These are phyloP conservation scores for Pristionchus japonicus DNA, from an alignment of 2,888 invertebrate species.

Conservation along the genomic window DNA sequence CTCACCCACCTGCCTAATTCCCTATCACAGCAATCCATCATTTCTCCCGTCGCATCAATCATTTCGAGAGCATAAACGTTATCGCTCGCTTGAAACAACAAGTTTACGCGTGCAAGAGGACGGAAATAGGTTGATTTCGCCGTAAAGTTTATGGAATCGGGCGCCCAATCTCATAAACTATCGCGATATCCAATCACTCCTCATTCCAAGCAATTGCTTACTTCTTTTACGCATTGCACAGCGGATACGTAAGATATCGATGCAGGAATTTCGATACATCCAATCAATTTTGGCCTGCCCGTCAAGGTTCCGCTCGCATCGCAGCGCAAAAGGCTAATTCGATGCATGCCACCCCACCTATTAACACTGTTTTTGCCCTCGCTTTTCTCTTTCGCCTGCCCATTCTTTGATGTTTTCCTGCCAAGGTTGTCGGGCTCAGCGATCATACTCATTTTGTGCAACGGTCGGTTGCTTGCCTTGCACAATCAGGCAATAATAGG, in stretches of 20 bases:
- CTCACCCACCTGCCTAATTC: not conserved
- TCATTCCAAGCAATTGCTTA: too few species aligned
- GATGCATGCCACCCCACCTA: not conserved
- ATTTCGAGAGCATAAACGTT: not conserved
- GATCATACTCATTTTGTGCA: not conserved
- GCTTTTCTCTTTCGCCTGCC: not conserved
- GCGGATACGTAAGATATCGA: not conserved
- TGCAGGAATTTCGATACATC: not conserved
- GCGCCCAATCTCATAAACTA: not conserved
- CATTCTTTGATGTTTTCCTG: not conserved
- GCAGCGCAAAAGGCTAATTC: slow-evolving; percentile 1
- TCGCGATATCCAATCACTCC: not conserved
- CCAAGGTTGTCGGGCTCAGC: not conserved
- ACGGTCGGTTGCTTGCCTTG: not conserved
- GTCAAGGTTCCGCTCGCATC: not conserved
- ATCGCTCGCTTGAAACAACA: not conserved
- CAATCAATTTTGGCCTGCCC: not conserved
- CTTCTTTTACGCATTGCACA: not conserved
- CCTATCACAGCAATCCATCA: not conserved
- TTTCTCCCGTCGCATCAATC: not conserved
- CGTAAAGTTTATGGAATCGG: not conserved
- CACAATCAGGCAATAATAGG: too few species aligned
- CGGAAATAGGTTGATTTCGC: not conserved
- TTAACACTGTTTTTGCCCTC: not conserved
- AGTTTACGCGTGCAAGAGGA: not conserved